Evolutionary conservation across 2,113 vertebrate species (phyloP).

Genomic region (human): DNA sequence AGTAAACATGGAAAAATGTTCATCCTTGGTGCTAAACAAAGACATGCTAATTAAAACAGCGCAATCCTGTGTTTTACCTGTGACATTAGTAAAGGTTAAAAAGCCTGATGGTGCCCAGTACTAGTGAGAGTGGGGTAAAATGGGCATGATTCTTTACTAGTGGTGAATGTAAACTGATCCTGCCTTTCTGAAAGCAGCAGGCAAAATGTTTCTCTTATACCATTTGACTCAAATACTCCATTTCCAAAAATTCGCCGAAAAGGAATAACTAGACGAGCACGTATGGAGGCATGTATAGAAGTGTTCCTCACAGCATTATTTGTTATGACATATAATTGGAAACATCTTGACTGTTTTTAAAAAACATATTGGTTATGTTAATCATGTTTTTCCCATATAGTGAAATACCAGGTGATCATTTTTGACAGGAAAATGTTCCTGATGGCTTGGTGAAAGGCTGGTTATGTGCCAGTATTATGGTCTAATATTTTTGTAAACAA

Average conservation of each 20-base stretch:
- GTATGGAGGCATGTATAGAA: background rate
- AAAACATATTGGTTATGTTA: background rate
- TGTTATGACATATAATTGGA: background rate
- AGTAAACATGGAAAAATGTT: background rate
- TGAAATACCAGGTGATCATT: background rate
- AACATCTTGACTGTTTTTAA: background rate
- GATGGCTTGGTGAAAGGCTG: background rate
- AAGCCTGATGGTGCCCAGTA: background rate
- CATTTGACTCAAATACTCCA: background rate
- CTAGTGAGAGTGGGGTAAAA: background rate
- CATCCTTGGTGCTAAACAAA: background rate
- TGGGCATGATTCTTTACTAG: background rate
- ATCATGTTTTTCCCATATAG: background rate
- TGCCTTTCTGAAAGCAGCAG: background rate
- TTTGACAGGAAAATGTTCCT: background rate
- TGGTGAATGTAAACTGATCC: background rate
- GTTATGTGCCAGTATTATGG: background rate
- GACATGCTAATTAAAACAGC: background rate
- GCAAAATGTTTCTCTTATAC: background rate
- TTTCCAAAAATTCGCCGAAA: background rate
- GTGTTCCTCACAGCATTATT: background rate
- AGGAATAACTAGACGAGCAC: background rate
- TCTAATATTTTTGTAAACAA: background rate
- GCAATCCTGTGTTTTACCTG: rapidly evolving
- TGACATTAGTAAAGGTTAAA: background rate